These are phyloP conservation scores for Falco peregrinus DNA, from an alignment of 2,797 vertebrate genomes.

Conservation along the genomic window DNA sequence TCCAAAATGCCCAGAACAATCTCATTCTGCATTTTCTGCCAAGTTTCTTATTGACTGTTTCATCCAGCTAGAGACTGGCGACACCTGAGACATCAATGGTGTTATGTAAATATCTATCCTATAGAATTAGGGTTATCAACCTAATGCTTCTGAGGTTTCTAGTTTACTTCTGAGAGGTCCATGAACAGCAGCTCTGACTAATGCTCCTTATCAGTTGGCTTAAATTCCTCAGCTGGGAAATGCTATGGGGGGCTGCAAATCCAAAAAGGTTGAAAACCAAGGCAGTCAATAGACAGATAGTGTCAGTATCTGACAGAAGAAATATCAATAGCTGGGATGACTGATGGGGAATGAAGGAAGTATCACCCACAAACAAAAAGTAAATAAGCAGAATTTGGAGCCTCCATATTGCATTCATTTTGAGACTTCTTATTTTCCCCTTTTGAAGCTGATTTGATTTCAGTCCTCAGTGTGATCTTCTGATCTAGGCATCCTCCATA, in stretches of 20 bases:
- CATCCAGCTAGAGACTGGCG: neutral
- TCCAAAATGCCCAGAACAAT: neutral
- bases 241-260: neutral
- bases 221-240: neutral
- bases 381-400: neutral
- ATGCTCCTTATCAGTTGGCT: conserved; percentile 5
- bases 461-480: neutral
- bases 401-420: neutral
- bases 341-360: neutral
- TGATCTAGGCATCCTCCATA: neutral
- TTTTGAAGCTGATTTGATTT: neutral
- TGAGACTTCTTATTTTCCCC: neutral
- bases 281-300: conserved; percentile 29
- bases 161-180: neutral
- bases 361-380: neutral
- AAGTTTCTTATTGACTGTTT: neutral
- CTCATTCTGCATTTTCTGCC: neutral
- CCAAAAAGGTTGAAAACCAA: neutral
- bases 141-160: neutral
- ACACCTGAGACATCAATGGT: neutral
- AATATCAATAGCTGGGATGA: conserved; percentile 30
- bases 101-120: conserved; percentile 2
- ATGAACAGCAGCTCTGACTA: neutral
- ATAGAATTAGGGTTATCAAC: neutral
- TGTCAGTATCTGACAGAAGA: conserved; percentile 21